A percentile compares a stretch with the other conserved stretches of the same genome.
Evolutionary conservation across 2,797 vertebrate species (phyloP).

Genomic region (Eulemur rubriventer): DNA sequence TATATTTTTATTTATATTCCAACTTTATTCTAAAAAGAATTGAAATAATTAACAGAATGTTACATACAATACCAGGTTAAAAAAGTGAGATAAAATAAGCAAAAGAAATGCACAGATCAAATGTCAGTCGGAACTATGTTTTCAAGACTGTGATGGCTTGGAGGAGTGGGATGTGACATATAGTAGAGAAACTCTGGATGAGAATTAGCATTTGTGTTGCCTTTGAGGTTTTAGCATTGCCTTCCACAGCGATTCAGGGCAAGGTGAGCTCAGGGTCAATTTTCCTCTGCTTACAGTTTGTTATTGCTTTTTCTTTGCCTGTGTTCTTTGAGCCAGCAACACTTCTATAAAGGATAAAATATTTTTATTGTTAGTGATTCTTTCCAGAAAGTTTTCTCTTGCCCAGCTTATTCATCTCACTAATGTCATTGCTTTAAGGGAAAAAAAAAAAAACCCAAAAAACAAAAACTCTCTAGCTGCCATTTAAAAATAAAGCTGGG

Average conservation of each 20-base stretch:
- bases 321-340: not conserved
- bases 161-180: not conserved
- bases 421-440: not conserved
- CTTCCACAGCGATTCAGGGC: not conserved
- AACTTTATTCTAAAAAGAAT: not conserved
- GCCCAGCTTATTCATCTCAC: not conserved
- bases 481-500: conserved; percentile 3
- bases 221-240: not conserved
- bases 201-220: not conserved
- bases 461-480: not conserved
- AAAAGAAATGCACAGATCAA: not conserved
- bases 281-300: not conserved
- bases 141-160: not conserved
- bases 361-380: conserved; percentile 47
- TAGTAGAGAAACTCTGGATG: not conserved
- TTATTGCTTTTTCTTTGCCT: not conserved
- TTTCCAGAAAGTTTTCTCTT: conserved; percentile 18
- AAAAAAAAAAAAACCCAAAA: not conserved
- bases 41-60: not conserved
- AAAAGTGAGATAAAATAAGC: not conserved
- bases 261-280: not conserved
- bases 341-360: conserved; percentile 7
- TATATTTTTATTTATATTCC: not conserved
- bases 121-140: not conserved
- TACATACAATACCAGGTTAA: not conserved